Percentiles rank a stretch among this genome's conserved stretches.
phyloP scores from a whole-genome alignment of 2,797 vertebrate genomes.

The Myotis vivesi region DNA sequence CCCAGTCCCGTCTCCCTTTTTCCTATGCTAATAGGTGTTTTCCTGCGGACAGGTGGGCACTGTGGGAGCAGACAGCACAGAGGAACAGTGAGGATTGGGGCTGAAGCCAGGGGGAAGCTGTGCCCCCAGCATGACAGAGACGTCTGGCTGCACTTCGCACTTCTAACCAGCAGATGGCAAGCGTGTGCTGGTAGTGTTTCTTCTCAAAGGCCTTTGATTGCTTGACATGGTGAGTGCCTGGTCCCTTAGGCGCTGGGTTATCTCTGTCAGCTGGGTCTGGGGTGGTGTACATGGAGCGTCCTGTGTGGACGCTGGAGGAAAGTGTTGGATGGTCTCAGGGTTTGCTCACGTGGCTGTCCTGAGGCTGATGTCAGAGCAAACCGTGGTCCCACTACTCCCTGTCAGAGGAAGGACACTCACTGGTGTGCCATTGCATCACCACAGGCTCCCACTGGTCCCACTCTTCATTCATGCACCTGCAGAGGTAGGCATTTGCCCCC shows the following conservation, averaged over 20 bases:
- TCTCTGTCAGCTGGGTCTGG: not conserved
- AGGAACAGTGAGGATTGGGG: not conserved
- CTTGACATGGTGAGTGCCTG: conserved; percentile 81
- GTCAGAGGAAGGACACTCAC: not conserved
- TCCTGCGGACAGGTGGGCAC: not conserved
- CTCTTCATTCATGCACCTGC: not conserved
- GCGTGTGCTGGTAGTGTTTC: conserved; percentile 89
- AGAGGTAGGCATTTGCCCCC: not conserved
- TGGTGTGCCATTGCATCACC: accelerated
- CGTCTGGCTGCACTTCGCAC: conserved; percentile 7
- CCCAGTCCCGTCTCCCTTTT: not conserved
- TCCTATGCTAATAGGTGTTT: not conserved
- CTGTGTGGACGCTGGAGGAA: not conserved
- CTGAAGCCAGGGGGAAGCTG: not conserved
- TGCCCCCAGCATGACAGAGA: accelerated
- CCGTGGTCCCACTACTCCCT: accelerated
- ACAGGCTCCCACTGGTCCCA: accelerated
- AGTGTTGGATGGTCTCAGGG: not conserved
- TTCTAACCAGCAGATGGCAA: conserved; percentile 89
- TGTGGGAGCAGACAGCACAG: not conserved
- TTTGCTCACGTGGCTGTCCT: not conserved
- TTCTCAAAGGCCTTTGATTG: conserved; percentile 88
- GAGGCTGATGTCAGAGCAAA: not conserved
- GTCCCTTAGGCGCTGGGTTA: accelerated
- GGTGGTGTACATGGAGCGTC: not conserved